Evolutionary conservation across 2,113 vertebrate species (phyloP).

Genomic region (Serilophus lunatus): DNA sequence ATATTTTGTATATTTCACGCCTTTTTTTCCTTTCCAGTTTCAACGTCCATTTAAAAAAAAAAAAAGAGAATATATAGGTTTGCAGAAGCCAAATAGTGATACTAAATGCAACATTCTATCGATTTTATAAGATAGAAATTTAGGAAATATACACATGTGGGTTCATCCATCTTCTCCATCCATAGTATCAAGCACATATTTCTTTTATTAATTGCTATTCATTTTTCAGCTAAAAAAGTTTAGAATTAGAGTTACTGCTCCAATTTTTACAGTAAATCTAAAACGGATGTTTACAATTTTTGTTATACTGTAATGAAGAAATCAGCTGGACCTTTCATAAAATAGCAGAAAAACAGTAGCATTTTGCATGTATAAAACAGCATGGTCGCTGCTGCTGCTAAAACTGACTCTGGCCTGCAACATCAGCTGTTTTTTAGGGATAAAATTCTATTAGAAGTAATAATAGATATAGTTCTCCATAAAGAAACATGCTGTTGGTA

Average conservation of each 20-base stretch:
- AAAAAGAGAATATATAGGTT: no score
- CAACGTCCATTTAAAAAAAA: background rate
- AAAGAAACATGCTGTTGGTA: background rate
- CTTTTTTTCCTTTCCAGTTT: background rate
- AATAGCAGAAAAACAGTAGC: background rate
- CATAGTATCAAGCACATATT: background rate
- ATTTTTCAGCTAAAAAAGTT: background rate
- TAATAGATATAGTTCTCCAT: background rate
- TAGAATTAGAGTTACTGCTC: background rate
- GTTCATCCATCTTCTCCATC: background rate
- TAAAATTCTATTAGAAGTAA: background rate
- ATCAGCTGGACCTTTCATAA: background rate
- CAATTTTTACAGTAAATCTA: background rate
- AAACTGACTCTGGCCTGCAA: background rate
- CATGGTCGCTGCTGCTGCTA: background rate
- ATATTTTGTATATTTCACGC: background rate
- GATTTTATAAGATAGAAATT: background rate
- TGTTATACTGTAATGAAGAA: background rate
- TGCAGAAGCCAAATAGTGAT: background rate
- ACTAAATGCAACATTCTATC: background rate
- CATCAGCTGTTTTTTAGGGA: no score
- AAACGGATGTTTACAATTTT: background rate
- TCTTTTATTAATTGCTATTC: background rate
- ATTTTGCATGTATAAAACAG: background rate
- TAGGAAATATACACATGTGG: rapidly evolving